phyloP scores from a whole-genome alignment of 2,797 vertebrate genomes.

The Scyliorhinus canicula region DNA sequence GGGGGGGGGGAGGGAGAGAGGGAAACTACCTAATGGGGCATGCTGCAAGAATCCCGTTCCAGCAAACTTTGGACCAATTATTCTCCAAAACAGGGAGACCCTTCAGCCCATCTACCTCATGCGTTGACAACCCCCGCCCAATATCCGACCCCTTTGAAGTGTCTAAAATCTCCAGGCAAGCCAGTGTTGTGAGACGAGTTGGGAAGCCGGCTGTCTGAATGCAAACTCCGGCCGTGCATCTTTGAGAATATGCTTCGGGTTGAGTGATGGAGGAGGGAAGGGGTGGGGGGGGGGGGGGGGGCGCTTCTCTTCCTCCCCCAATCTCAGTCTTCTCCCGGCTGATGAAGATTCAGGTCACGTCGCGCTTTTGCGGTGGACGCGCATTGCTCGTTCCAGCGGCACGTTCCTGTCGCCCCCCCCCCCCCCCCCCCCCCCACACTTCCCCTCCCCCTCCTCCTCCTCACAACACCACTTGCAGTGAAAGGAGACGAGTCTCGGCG shows the following conservation, averaged over 20 bases:
- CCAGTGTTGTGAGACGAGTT: not conserved
- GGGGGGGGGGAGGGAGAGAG: too few relatives aligned
- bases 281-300: too few relatives aligned
- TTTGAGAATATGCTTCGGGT: not conserved
- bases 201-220: not conserved
- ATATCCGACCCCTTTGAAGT: not conserved
- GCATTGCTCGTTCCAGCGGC: slow-evolving; percentile 4
- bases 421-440: not conserved
- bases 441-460: not conserved
- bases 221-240: too few relatives aligned
- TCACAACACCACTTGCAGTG: not conserved
- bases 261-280: not conserved
- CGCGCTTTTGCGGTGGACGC: not conserved
- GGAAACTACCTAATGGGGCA: not conserved
- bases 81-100: not conserved
- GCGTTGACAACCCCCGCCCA: not conserved
- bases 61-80: not conserved
- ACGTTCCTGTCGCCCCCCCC: not conserved
- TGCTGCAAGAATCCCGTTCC: too few relatives aligned
- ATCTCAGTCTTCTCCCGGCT: not conserved
- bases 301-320: too few relatives aligned
- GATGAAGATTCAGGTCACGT: slow-evolving; percentile 13
- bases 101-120: not conserved
- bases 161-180: not conserved
- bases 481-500: slow-evolving; percentile 11